phyloP scores from a whole-genome alignment of 2,888 invertebrate species.

The Odontothrips loti region DNA sequence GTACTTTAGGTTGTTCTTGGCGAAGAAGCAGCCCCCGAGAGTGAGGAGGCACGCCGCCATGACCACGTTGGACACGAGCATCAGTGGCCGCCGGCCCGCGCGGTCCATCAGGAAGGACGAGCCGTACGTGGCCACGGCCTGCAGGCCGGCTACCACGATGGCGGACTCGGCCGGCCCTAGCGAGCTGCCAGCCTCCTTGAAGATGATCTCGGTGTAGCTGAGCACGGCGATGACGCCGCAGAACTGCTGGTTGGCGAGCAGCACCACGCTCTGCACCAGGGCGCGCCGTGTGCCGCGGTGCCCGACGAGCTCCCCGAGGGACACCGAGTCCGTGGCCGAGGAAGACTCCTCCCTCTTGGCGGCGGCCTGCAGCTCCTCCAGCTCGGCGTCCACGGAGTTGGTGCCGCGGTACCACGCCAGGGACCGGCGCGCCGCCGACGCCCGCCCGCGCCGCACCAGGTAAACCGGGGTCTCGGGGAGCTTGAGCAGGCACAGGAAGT shows the following conservation, averaged over 20 bases:
- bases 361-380: not conserved
- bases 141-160: slow-evolving; percentile 56
- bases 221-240: slow-evolving; percentile 45
- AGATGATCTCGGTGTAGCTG: slow-evolving; percentile 54
- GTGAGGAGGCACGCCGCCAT: slow-evolving; percentile 44
- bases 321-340: slow-evolving; percentile 33
- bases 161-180: slow-evolving; percentile 53
- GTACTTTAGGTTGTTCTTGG: slow-evolving; percentile 38
- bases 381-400: slow-evolving; percentile 34
- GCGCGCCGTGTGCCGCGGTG: slow-evolving; percentile 46
- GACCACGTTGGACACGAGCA: slow-evolving; percentile 48
- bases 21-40: slow-evolving; percentile 45
- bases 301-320: slow-evolving; percentile 43
- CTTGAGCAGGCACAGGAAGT: slow-evolving; percentile 49
- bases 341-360: slow-evolving; percentile 34
- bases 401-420: slow-evolving; percentile 41
- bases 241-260: slow-evolving; percentile 48
- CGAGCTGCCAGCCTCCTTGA: slow-evolving; percentile 52
- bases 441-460: slow-evolving; percentile 47
- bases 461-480: slow-evolving; percentile 61
- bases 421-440: slow-evolving; percentile 48
- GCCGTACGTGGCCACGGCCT: slow-evolving; percentile 50
- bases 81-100: slow-evolving; percentile 55
- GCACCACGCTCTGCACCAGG: slow-evolving; percentile 45
- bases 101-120: slow-evolving; percentile 54